A percentile compares a stretch with the other conserved stretches of the same genome.
These are phyloP conservation scores for Petaurus breviceps DNA, from an alignment of 2,113 vertebrate genomes.

Conservation along the genomic window DNA sequence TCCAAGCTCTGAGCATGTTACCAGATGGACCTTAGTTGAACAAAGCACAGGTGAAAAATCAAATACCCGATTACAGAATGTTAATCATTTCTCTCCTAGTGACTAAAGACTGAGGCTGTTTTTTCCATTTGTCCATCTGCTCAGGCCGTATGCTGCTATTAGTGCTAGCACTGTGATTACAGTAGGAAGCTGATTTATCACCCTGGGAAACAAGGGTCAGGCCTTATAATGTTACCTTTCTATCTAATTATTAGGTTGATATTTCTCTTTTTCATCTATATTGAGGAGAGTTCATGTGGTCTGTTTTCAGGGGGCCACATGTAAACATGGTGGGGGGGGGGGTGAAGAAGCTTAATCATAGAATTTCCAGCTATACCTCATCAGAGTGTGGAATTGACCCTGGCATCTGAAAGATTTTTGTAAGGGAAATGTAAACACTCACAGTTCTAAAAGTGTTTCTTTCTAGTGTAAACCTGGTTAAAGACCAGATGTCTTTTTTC, in stretches of 20 bases:
- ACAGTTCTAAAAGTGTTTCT: background rate
- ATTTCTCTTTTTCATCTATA: background rate
- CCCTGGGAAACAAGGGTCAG: background rate
- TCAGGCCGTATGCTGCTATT: background rate
- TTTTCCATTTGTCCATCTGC: background rate
- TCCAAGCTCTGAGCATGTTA: background rate
- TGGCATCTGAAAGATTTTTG: background rate
- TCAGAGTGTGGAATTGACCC: background rate
- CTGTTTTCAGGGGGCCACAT: background rate
- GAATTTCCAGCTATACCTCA: background rate
- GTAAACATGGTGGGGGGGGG: background rate
- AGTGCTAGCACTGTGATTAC: background rate
- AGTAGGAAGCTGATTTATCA: conserved; percentile 39
- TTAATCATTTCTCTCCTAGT: background rate
- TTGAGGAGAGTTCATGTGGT: background rate
- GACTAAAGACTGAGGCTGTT: conserved; percentile 5
- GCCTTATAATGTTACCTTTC: background rate
- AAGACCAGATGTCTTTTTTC: background rate
- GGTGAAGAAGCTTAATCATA: background rate
- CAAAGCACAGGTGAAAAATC: background rate
- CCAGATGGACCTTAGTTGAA: background rate
- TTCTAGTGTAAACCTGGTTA: background rate
- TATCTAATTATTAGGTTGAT: background rate
- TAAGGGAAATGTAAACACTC: background rate
- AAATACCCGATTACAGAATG: background rate